These are phyloP conservation scores for Diabrotica balteata DNA, from an alignment of 2,888 invertebrate species.

Conservation along the genomic window DNA sequence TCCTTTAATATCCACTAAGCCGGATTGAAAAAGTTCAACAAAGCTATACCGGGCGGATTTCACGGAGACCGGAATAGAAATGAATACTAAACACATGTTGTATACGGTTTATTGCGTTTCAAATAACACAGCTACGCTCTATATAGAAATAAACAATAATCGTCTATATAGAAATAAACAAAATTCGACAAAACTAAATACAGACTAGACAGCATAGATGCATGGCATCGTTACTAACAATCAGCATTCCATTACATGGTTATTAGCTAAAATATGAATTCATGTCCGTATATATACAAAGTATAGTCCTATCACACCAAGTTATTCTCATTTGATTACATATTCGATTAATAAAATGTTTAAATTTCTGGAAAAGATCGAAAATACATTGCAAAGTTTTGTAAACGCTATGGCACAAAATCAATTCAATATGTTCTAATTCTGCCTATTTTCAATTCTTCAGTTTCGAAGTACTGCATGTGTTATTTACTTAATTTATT, in stretches of 20 bases:
- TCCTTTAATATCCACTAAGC: too few species aligned
- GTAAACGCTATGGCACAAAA: too few species aligned
- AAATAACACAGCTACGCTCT: conserved; percentile 45
- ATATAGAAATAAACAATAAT: conserved; percentile 35
- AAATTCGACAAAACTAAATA: conserved; percentile 50
- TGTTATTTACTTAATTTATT: too few species aligned
- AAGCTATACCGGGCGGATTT: too few species aligned
- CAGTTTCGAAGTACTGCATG: too few species aligned
- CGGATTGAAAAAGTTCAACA: too few species aligned
- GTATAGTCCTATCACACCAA: conserved; percentile 38
- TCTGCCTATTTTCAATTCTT: too few species aligned
- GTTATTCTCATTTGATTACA: conserved; percentile 27
- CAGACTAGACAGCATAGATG: conserved; percentile 59
- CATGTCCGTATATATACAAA: conserved; percentile 30
- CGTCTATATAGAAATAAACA: conserved; percentile 37
- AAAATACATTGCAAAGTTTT: not conserved
- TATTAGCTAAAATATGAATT: conserved; percentile 46
- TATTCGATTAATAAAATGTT: conserved; percentile 18
- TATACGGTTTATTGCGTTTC: conserved; percentile 40
- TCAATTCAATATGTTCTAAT: too few species aligned
- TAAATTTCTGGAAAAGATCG: not conserved
- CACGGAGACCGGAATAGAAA: too few species aligned
- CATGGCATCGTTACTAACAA: conserved; percentile 54
- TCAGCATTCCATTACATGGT: conserved; percentile 54
- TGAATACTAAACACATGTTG: not conserved